Percentiles rank a stretch among this genome's conserved stretches.
These are phyloP conservation scores for Casuarius casuarius DNA, from an alignment of 2,113 vertebrate genomes.

Conservation along the genomic window DNA sequence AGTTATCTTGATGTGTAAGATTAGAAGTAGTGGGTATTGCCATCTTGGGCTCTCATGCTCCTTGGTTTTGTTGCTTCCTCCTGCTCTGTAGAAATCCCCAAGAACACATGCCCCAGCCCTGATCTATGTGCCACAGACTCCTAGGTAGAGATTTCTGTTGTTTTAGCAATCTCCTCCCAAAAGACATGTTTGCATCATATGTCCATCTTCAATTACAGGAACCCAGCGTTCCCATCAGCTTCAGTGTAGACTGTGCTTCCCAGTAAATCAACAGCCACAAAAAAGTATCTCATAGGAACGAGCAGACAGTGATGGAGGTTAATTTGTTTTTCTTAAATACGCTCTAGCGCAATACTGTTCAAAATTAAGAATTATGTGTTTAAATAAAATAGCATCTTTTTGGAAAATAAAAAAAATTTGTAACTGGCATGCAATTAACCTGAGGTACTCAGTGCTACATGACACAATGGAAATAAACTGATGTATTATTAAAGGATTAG, in stretches of 20 bases:
- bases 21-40: background rate
- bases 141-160: background rate
- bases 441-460: background rate
- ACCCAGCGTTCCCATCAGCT: background rate
- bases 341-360: background rate
- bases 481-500: background rate
- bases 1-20: background rate
- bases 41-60: background rate
- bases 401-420: background rate
- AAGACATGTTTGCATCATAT: rapidly evolving
- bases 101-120: background rate
- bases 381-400: background rate
- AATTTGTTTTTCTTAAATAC: background rate
- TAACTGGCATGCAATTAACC: background rate
- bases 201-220: background rate
- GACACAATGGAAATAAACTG: background rate
- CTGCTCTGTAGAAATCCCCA: background rate
- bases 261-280: background rate
- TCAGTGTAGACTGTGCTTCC: background rate
- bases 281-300: background rate
- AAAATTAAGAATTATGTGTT: background rate
- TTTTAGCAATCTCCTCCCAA: background rate
- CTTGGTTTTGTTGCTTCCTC: background rate
- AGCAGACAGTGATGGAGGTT: background rate
- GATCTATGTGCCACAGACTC: background rate